A percentile compares a stretch with the other conserved stretches of the same genome.
phyloP scores from a whole-genome alignment of 2,113 vertebrate genomes.

The Collichthys lucidus region DNA sequence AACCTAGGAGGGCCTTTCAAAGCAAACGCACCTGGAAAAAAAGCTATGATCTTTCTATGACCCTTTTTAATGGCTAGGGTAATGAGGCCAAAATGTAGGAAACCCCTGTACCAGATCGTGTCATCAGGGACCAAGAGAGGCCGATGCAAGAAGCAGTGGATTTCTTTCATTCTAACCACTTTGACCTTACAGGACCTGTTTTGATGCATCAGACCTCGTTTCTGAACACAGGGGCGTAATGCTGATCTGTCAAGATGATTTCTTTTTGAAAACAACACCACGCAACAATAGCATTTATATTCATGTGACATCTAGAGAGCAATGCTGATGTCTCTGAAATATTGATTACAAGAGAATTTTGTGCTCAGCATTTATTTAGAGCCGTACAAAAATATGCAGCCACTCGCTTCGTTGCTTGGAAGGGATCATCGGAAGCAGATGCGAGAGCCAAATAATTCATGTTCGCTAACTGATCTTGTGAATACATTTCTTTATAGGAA shows the following conservation, averaged over 20 bases:
- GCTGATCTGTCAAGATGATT: background rate
- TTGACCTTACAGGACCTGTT: slow-evolving; percentile 7
- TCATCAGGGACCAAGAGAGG: slow-evolving; percentile 13
- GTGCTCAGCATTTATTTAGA: slow-evolving; percentile 45
- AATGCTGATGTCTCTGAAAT: slow-evolving; percentile 46
- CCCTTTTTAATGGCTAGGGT: slow-evolving; percentile 4
- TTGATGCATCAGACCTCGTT: background rate
- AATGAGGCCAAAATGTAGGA: slow-evolving; percentile 5
- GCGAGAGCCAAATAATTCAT: slow-evolving; percentile 42
- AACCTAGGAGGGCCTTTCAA: slow-evolving; percentile 19
- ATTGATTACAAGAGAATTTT: slow-evolving; percentile 42
- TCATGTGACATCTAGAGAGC: slow-evolving; percentile 38
- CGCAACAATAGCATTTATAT: slow-evolving; percentile 48
- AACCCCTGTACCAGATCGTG: background rate
- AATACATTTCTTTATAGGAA: background rate
- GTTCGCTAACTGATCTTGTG: slow-evolving; percentile 14
- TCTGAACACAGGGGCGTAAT: background rate
- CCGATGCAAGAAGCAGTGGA: background rate
- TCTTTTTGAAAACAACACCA: slow-evolving; percentile 35
- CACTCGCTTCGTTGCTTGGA: background rate
- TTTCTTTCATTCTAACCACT: slow-evolving; percentile 20
- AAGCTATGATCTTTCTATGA: slow-evolving; percentile 16
- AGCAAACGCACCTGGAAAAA: slow-evolving; percentile 15
- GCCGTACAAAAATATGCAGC: slow-evolving; percentile 27
- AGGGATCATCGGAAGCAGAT: slow-evolving; percentile 36